These are phyloP conservation scores for Eristalinus aeneus DNA, from an alignment of 2,888 invertebrate species.

Conservation along the genomic window DNA sequence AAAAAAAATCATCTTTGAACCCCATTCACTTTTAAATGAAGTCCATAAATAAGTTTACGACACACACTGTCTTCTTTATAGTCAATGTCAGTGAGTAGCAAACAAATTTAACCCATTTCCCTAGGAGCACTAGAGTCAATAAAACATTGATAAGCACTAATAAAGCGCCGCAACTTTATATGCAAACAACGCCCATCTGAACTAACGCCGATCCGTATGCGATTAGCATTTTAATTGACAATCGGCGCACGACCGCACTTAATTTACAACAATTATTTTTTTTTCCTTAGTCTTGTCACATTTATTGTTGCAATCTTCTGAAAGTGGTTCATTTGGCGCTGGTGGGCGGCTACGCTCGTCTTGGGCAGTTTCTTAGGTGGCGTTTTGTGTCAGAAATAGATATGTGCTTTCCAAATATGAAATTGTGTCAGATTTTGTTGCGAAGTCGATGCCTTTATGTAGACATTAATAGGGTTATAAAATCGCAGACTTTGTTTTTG, in stretches of 20 bases:
- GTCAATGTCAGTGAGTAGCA: neutral
- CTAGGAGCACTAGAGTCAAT: neutral
- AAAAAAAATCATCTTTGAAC: neutral
- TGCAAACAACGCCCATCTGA: neutral
- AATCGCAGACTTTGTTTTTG: neutral
- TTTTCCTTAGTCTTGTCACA: conserved; percentile 5
- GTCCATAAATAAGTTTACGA: neutral
- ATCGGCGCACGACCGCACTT: conserved; percentile 22
- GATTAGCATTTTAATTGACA: conserved; percentile 45
- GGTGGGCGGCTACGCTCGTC: too few species aligned
- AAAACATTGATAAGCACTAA: neutral
- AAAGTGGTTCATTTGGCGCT: neutral
- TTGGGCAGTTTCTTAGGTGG: neutral
- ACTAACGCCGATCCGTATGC: neutral
- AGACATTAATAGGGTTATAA: neutral
- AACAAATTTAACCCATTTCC: neutral
- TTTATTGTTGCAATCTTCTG: neutral
- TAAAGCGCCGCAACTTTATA: neutral
- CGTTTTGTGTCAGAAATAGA: neutral
- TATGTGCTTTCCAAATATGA: neutral
- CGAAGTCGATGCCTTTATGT: neutral
- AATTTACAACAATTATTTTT: conserved; percentile 13
- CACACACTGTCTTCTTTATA: neutral
- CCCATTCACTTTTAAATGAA: neutral
- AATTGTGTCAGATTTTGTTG: neutral